Evolutionary conservation across 64 coral and sea anemone genomes (phyloP), one percentile per base, ranked within the genome.

Genomic region (Anthopleura sola): DNA sequence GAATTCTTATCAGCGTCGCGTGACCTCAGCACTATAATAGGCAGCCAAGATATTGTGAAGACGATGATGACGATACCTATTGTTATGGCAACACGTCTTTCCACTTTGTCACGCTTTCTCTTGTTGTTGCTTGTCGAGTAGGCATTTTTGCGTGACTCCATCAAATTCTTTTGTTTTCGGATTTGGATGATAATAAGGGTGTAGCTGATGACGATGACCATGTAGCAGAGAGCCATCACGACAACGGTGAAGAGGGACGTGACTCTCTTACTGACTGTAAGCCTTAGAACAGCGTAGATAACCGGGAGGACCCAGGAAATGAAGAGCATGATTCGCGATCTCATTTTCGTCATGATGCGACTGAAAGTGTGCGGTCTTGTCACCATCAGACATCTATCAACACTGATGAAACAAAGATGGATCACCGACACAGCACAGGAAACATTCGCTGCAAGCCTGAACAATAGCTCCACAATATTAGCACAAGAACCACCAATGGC

Each of bases 41-140:
- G 94, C 49, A 96, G 85, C 94, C 94, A 96, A 50, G 87, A 92
- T 33, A 96, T 38, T 0, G 87, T 96, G 40, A 96, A 96, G 1
- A 96, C 91, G 1, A 77, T 78, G 60, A 96, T 92, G 54, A 96
- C 94, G 49, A 96, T 84, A 6, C 86, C 94, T 66, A 96, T 92
- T 34, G 94, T 96, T 50, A 92, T 89, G 54, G 94, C 91, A 29
- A 96, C 94, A 20, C 94, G 94, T 37, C 94, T 83, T 83, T 96
- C 94, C 11, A 96, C 57, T 53, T 75, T 54, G 64, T 92, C 84
- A 14, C 85, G 83, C 38, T 86, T 51, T 12, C 23, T 28, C 68
- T 86, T 21, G 76, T 60, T 36, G 8, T 23, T 39, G 75, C 50
- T 13, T 5, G 50, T 86, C 55, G 37, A 68, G 93, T 46, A 95